Evolutionary conservation across 1,140 invertebrate genomes (phyloP).

Genomic region (Cotesia typhae): DNA sequence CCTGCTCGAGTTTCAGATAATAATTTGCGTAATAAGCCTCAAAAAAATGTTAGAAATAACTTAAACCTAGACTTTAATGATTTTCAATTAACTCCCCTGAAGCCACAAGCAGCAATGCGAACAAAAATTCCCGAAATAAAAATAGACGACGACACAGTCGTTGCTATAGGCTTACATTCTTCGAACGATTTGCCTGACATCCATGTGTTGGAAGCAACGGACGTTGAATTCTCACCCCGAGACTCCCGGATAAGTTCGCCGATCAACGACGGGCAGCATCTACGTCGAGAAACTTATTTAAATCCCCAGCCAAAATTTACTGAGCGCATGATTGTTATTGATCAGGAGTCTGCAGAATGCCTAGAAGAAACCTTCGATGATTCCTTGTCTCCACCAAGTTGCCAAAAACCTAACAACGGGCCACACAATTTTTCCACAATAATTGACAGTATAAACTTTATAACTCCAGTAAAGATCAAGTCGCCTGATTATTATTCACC

Average conservation of each 20-base stretch:
- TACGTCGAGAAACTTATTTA: slow-evolving; percentile 51
- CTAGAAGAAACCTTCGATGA: slow-evolving; percentile 42
- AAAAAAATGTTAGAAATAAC: background rate
- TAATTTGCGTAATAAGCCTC: too few species aligned
- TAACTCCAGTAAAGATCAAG: slow-evolving; percentile 36
- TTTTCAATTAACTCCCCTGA: slow-evolving; percentile 34
- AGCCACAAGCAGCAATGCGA: background rate
- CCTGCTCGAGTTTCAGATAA: slow-evolving; percentile 4
- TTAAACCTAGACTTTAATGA: slow-evolving; percentile 37
- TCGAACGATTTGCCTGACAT: slow-evolving; percentile 1
- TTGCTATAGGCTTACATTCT: background rate
- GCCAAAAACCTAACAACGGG: background rate
- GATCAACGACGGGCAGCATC: slow-evolving; percentile 25
- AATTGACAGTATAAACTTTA: slow-evolving; percentile 52
- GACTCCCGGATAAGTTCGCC: background rate
- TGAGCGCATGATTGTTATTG: slow-evolving; percentile 18
- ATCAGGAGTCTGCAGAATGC: slow-evolving; percentile 4
- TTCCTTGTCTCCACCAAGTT: slow-evolving; percentile 44
- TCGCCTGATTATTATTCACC: slow-evolving; percentile 41
- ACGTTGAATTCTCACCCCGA: background rate
- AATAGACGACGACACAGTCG: background rate
- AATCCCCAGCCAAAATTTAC: slow-evolving; percentile 41
- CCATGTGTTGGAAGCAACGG: background rate
- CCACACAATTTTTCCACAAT: slow-evolving; percentile 51
- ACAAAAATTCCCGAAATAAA: background rate